These are phyloP conservation scores for Albula goreensis DNA, from an alignment of 2,113 vertebrate genomes.

Conservation along the genomic window DNA sequence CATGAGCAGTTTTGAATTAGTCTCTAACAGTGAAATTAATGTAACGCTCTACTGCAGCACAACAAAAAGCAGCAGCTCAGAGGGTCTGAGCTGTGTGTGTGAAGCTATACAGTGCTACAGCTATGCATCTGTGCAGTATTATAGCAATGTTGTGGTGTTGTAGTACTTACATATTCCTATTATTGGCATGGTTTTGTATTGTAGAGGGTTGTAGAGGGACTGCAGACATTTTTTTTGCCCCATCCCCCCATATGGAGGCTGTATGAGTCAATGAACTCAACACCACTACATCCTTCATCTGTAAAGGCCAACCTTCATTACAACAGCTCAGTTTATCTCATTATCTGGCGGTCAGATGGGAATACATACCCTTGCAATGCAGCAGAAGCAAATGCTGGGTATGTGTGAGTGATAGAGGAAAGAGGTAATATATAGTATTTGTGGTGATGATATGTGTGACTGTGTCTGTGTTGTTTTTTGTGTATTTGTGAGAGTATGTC, in stretches of 20 bases:
- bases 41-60: not conserved
- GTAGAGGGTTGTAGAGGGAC: not conserved
- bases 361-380: not conserved
- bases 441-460: conserved; percentile 29
- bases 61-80: not conserved
- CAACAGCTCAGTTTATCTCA: conserved; percentile 1
- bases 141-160: too few relatives aligned
- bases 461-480: conserved; percentile 49
- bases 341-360: not conserved
- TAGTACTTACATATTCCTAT: too few relatives aligned
- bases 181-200: too few relatives aligned
- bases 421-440: not conserved
- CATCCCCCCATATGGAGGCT: not conserved
- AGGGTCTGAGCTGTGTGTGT: not conserved
- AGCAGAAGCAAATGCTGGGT: not conserved
- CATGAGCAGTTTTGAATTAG: not conserved
- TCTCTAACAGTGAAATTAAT: not conserved
- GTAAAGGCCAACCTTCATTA: not conserved
- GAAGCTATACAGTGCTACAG: not conserved
- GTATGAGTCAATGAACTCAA: not conserved
- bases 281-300: not conserved
- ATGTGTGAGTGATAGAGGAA: not conserved
- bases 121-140: too few relatives aligned
- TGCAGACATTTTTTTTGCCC: not conserved
- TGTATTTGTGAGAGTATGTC: conserved; percentile 40